These are phyloP conservation scores for Trichopoda pennipes DNA, from an alignment of 2,888 invertebrate species.

Conservation along the genomic window DNA sequence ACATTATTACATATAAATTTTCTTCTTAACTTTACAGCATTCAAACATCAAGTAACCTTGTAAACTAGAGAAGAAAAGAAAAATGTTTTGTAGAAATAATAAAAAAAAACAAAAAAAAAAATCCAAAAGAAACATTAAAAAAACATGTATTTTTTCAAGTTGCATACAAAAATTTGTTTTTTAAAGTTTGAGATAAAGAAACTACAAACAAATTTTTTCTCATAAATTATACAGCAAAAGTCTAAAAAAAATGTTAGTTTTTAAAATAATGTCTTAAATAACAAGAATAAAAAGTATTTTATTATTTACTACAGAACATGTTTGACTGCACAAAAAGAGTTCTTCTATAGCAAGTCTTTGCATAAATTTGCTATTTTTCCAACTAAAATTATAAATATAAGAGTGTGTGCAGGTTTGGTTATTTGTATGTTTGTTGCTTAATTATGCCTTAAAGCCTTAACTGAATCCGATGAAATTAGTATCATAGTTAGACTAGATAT, in stretches of 20 bases:
- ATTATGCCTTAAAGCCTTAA: too few relatives aligned
- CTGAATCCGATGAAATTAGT: too few relatives aligned
- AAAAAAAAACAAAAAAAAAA: constrained; percentile 1
- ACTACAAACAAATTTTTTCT: constrained; percentile 40
- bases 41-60: constrained; percentile 59
- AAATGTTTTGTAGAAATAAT: constrained; percentile 15
- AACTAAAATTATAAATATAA: too few relatives aligned
- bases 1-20: constrained; percentile 11
- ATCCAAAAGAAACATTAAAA: too few relatives aligned
- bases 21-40: constrained; percentile 50
- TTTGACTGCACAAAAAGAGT: neutral
- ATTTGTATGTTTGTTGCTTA: too few relatives aligned
- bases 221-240: constrained; percentile 47
- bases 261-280: constrained; percentile 38
- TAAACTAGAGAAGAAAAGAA: neutral
- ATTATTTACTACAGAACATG: neutral
- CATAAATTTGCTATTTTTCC: neutral
- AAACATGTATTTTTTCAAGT: constrained; percentile 31
- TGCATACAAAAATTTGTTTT: constrained; percentile 32
- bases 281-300: constrained; percentile 26
- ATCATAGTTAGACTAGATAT: too few relatives aligned
- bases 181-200: constrained; percentile 44
- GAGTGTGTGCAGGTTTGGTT: too few relatives aligned
- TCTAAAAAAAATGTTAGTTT: constrained; percentile 37
- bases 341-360: neutral